These are phyloP conservation scores for Clistopyga incitator DNA, from an alignment of 2,888 invertebrate genomes.

Conservation along the genomic window DNA sequence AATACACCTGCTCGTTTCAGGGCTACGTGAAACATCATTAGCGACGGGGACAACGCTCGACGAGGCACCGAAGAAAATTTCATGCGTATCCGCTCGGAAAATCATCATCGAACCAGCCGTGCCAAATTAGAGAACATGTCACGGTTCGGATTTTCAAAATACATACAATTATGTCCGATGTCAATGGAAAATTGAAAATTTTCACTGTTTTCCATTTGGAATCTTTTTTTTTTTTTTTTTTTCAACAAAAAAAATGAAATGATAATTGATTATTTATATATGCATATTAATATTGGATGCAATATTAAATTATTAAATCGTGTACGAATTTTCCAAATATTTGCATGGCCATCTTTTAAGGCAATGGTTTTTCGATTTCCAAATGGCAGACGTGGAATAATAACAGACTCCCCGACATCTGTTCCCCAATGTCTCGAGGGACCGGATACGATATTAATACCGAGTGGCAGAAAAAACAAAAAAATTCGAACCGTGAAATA, in stretches of 20 bases:
- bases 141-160: background rate
- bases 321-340: background rate
- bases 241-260: too few relatives aligned
- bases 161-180: too few relatives aligned
- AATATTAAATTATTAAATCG: too few relatives aligned
- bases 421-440: conserved; percentile 2
- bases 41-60: conserved; percentile 24
- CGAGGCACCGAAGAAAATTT: conserved; percentile 37
- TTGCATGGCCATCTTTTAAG: background rate
- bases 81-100: conserved; percentile 51
- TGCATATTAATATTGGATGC: too few relatives aligned
- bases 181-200: too few relatives aligned
- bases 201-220: too few relatives aligned
- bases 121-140: conserved; percentile 15
- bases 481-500: background rate
- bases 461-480: background rate
- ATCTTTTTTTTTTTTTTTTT: too few relatives aligned
- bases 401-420: conserved; percentile 24
- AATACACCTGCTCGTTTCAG: background rate
- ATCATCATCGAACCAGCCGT: conserved; percentile 32
- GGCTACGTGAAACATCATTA: conserved; percentile 44
- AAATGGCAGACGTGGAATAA: conserved; percentile 1
- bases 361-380: background rate
- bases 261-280: too few relatives aligned
- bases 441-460: conserved; percentile 12